A percentile compares a stretch with the other conserved stretches of the same genome.
Evolutionary conservation across 2,113 vertebrate species (phyloP).

Genomic region (Crypturellus undulatus): DNA sequence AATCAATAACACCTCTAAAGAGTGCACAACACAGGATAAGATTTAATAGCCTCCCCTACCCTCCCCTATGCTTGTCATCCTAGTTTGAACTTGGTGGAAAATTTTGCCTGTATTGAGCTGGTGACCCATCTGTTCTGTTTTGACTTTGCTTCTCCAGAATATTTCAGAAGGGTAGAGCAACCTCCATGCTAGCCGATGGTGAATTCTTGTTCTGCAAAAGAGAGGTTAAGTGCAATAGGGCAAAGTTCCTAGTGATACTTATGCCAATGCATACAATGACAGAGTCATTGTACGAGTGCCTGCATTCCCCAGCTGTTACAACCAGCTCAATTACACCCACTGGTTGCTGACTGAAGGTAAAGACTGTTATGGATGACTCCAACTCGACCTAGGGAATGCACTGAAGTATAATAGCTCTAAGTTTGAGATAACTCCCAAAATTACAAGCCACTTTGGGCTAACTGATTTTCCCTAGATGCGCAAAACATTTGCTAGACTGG

Average conservation of each 20-base stretch:
- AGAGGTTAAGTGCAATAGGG: not conserved
- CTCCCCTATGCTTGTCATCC: not conserved
- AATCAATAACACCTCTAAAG: not conserved
- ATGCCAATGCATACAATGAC: constrained; percentile 10
- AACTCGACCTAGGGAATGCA: not conserved
- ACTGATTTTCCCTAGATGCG: not conserved
- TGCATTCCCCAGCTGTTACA: constrained; percentile 5
- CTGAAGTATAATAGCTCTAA: not conserved
- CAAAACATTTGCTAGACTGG: not conserved
- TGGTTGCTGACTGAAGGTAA: not conserved
- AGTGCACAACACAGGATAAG: not conserved
- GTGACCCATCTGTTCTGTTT: not conserved
- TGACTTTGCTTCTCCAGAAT: not conserved
- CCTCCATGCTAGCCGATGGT: not conserved
- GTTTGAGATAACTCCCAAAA: not conserved
- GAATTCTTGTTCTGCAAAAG: not conserved
- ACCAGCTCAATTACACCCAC: not conserved
- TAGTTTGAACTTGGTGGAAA: not conserved
- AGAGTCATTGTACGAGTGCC: not conserved
- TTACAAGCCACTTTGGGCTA: not conserved
- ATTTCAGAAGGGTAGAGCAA: not conserved
- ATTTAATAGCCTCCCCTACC: not conserved
- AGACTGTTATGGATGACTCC: not conserved
- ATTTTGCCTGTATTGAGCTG: not conserved
- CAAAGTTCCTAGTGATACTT: not conserved